These are phyloP conservation scores for Sesia bembeciformis DNA, from an alignment of 2,888 invertebrate genomes.

Conservation along the genomic window DNA sequence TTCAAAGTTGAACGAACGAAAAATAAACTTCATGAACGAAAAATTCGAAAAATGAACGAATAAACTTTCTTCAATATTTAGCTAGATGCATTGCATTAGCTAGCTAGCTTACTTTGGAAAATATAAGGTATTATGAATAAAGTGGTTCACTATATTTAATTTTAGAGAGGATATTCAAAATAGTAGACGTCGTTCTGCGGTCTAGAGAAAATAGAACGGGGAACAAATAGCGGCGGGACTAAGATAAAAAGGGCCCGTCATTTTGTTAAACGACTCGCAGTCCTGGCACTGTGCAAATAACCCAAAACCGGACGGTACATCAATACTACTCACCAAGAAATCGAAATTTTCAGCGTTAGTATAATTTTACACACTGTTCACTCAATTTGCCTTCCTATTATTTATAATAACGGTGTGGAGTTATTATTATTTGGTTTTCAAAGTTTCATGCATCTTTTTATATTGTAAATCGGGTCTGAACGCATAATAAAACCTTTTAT, in stretches of 20 bases:
- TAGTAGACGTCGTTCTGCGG: conserved; percentile 54
- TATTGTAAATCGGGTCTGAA: too few relatives aligned
- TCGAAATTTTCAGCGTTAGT: neutral
- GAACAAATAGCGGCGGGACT: conserved; percentile 64
- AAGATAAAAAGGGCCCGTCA: conserved; percentile 70
- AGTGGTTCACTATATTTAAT: too few relatives aligned
- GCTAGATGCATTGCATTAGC: neutral
- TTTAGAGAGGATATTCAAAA: conserved; percentile 41
- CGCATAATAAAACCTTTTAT: too few relatives aligned
- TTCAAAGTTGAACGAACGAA: too few relatives aligned
- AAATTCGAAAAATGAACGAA: too few relatives aligned
- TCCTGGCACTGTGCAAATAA: conserved; percentile 42
- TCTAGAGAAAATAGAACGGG: conserved; percentile 57
- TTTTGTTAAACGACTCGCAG: conserved; percentile 66
- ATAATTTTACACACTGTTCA: too few relatives aligned
- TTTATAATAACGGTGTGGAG: too few relatives aligned
- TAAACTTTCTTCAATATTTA: too few relatives aligned
- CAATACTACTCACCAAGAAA: conserved; percentile 17
- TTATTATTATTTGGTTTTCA: too few relatives aligned
- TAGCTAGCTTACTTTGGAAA: neutral
- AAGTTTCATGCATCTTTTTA: too few relatives aligned
- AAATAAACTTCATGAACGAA: too few relatives aligned
- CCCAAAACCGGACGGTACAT: conserved; percentile 29
- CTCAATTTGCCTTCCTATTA: too few relatives aligned
- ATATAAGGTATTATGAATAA: neutral